These are phyloP conservation scores for Semaprochilodus insignis DNA, from an alignment of 2,797 vertebrate genomes.

Conservation along the genomic window DNA sequence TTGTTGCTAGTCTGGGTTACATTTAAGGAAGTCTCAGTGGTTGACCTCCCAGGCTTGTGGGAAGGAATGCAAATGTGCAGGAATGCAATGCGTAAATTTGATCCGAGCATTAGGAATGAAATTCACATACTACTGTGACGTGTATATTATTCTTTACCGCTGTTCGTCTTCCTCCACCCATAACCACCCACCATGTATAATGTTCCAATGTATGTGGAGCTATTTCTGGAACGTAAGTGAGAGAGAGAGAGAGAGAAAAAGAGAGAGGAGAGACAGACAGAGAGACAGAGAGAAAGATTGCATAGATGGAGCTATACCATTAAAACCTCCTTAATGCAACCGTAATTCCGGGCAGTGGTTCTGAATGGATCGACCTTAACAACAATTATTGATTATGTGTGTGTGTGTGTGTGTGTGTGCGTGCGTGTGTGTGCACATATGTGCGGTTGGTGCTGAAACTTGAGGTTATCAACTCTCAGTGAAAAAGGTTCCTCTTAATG, in stretches of 20 bases:
- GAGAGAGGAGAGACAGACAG: conserved; percentile 5
- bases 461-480: neutral
- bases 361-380: conserved; percentile 43
- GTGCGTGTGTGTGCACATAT: conserved; percentile 13
- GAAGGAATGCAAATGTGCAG: conserved; percentile 7
- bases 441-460: neutral
- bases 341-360: conserved; percentile 45
- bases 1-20: conserved; percentile 54
- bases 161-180: conserved; percentile 59
- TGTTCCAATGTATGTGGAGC: conserved; percentile 44
- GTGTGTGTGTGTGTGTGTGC: conserved; percentile 19
- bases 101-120: conserved; percentile 26
- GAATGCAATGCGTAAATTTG: conserved; percentile 23
- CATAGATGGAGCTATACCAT: conserved; percentile 2
- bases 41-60: conserved; percentile 4
- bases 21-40: neutral
- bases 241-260: neutral
- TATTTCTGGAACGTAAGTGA: conserved; percentile 55
- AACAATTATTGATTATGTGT: conserved; percentile 49
- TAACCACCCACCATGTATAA: conserved; percentile 69
- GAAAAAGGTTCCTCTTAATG: neutral
- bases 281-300: neutral
- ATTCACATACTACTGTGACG: conserved; percentile 40
- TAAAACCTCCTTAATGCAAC: conserved; percentile 46
- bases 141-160: conserved; percentile 27